phyloP scores from a whole-genome alignment of 2,797 vertebrate species.

The Muraenolepis orangiensis region DNA sequence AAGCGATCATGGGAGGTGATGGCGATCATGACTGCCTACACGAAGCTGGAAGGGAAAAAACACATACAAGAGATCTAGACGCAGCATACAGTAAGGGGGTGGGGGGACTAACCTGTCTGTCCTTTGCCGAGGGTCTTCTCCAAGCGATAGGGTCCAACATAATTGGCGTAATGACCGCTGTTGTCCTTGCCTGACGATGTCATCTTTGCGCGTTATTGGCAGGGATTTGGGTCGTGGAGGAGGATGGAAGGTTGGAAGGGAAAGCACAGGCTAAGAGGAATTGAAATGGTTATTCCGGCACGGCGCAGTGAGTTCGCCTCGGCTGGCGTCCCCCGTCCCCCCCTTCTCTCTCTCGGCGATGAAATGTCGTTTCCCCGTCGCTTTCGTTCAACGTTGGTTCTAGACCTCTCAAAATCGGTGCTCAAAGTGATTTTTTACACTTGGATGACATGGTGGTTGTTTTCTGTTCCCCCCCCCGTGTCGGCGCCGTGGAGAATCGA shows the following conservation, averaged over 20 bases:
- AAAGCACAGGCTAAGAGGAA: slow-evolving; percentile 20
- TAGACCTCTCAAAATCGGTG: slow-evolving; percentile 46
- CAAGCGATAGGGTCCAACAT: slow-evolving; percentile 98
- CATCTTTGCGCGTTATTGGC: slow-evolving; percentile 66
- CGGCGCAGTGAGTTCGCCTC: slow-evolving; percentile 56
- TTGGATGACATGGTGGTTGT: slow-evolving; percentile 50
- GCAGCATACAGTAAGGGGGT: too few relatives aligned
- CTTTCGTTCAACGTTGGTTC: background rate
- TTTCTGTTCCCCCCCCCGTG: slow-evolving; percentile 27
- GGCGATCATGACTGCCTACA: background rate
- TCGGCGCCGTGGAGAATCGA: slow-evolving; percentile 51
- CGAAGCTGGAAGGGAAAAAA: background rate
- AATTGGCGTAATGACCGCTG: slow-evolving; percentile 96
- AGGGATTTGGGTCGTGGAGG: background rate
- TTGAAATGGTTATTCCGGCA: slow-evolving; percentile 43
- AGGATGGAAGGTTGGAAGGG: background rate
- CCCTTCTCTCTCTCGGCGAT: slow-evolving; percentile 19
- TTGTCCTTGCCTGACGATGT: slow-evolving; percentile 93
- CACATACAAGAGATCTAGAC: too few relatives aligned
- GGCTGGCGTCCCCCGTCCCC: slow-evolving; percentile 45
- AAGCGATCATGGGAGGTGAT: background rate
- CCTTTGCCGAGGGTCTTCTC: slow-evolving; percentile 99
- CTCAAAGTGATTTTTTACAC: slow-evolving; percentile 47
- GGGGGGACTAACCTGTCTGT: slow-evolving; percentile 91
- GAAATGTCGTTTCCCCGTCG: slow-evolving; percentile 1